Base-by-base conservation (phyloP, 2,888 invertebrate species). In the Drosophila tripunctata region DNA sequence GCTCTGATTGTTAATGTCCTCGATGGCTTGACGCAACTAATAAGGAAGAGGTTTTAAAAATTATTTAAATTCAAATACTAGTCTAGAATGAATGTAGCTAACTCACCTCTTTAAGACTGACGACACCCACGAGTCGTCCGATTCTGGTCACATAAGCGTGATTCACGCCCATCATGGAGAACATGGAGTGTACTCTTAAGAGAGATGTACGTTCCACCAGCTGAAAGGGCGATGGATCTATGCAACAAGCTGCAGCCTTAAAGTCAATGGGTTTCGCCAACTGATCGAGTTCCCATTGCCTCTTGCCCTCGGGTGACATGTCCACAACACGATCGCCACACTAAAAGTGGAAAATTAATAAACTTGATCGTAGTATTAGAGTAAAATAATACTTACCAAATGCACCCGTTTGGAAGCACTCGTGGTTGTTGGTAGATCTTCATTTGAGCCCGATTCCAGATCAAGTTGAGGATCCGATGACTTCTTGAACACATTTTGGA, bases 141-240 rank as follows among this genome's bases (percentile, higher is more conserved):
- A 98, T 98, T 60, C 98, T 96, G 0, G 99, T 99, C 15, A 99
- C 99, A 91, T 99, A 99, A 0, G 99, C 98, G 87, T 98, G 96
- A 92, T 98, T 98, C 17, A 99, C 96, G 8, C 98, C 99, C 70
- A 99, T 94, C 93, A 99, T 96, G 10, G 98, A 99, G 92, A 99
- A 99, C 47, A 99, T 92, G 0, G 99, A 99, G 92, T 99, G 99
- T 1, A 98, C 97, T 93, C 98, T 98, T 40, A 98, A 94, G 52
- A 98, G 92, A 0, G 97, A 97, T 1, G 98, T 98, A 78, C 96
- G 94, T 89, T 98, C 98, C 0, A 98, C 99, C 2, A 99, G 93
- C 89, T 99, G 99, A 92, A 99, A 99, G 4, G 99, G 99, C 22
- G 99, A 98, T 0, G 98, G 98, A 92, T 99, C 99, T 61, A 99